Base-by-base conservation (phyloP, 2,797 vertebrate species). In the Tenualosa ilisha region DNA sequence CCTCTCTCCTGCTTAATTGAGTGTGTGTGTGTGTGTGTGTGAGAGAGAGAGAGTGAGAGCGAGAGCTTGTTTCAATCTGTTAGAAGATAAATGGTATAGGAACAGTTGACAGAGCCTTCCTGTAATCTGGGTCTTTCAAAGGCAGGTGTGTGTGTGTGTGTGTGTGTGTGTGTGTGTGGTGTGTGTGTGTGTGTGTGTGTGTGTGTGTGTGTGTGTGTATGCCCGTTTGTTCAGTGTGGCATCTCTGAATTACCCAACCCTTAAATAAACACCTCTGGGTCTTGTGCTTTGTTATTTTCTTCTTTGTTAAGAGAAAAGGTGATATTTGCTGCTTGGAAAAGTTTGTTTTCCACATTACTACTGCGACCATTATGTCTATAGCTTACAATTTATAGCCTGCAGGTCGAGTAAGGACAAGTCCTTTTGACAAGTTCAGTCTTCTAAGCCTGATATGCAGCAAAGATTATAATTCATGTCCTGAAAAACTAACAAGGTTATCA, bases 1-100 rank as follows among this genome's bases (percentile, higher is more conserved):
- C 24, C 56, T 68, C 83, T 88, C 22, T 24, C 83, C 83, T 61
- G 63, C 72, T 79, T 82, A 81, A 43, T 59, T 63, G 75, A 61
- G 49, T 59, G 56, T 22, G 56, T 50, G n/a, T 54, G 49, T 37
- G 3, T 0, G 37, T 85, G 86, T 88, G 86, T 88, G 82, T 81
- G 65, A 5, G 17, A 20, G 3, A 20, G 54, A 22, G 54, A 22
- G 5, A 22, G 54, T 22, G 3, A 56, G 54, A 56, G 54, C 20
- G 20, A 56, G 17, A 56, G 54, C 54, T 56, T 56, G 54, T 56
- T 56, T 22, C 20, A 56, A 20, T 17, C 20, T 56, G 54, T 56
- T 65, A 65, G 63, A 20, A 61, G 26, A 65, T 65, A 65, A 65
- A 65, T 65, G 11, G 24, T 9, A n/a, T 11, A n/a, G 46, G 46